phyloP scores from a whole-genome alignment of 2,113 vertebrate genomes.

The Regulus satrapa region DNA sequence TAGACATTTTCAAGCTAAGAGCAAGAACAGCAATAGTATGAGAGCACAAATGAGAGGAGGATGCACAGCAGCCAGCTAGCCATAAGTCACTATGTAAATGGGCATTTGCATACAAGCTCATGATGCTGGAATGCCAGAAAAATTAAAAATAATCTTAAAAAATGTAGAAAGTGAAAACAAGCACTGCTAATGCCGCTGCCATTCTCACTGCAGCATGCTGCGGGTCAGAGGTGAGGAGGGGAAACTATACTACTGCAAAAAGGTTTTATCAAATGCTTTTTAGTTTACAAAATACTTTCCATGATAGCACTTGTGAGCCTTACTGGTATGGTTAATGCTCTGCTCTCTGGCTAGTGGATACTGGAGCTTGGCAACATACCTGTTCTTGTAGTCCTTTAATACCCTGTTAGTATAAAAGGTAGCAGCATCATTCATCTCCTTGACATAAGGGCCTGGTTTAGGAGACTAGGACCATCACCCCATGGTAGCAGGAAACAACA shows the following conservation, averaged over 20 bases:
- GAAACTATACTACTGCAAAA: neutral
- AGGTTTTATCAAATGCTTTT: neutral
- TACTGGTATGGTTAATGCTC: neutral
- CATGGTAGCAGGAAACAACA: conserved; percentile 58
- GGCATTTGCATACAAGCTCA: neutral
- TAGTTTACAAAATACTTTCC: neutral
- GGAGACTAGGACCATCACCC: conserved; percentile 80
- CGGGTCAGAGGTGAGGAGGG: neutral
- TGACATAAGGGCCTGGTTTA: conserved; percentile 95
- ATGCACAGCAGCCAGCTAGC: neutral
- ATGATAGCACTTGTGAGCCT: neutral
- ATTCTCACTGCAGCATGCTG: neutral
- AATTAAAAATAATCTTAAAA: neutral
- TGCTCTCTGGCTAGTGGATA: neutral
- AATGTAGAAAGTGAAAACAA: neutral
- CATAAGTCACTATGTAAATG: fast-evolving
- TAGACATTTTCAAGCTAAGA: neutral
- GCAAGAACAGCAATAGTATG: neutral
- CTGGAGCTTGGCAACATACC: conserved; percentile 73
- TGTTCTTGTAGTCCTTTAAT: conserved; percentile 96
- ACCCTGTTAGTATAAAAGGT: conserved; percentile 99
- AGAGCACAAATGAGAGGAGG: neutral
- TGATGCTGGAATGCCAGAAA: neutral
- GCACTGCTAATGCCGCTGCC: neutral
- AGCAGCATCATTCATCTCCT: conserved; percentile 98